phyloP scores from a whole-genome alignment of 2,888 invertebrate species.

The Meloe dianella region DNA sequence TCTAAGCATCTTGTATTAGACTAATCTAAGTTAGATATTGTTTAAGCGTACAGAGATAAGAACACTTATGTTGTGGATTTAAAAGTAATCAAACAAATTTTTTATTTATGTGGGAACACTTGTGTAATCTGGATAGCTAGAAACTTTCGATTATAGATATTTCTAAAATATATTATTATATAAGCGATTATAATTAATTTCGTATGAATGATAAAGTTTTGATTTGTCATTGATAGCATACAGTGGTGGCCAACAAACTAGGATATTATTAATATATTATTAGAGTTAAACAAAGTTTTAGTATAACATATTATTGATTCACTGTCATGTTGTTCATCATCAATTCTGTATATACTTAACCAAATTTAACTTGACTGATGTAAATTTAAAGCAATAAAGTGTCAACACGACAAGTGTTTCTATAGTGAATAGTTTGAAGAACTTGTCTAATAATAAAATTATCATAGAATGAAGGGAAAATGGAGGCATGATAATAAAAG shows the following conservation, averaged over 20 bases:
- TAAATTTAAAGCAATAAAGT: too few species aligned
- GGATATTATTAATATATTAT: too few species aligned
- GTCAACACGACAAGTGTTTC: neutral
- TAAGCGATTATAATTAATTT: too few species aligned
- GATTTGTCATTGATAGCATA: too few species aligned
- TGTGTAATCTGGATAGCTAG: neutral
- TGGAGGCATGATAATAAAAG: neutral
- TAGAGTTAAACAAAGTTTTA: too few species aligned
- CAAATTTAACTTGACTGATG: too few species aligned
- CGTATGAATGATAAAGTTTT: too few species aligned
- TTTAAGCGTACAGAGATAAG: neutral
- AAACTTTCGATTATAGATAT: neutral
- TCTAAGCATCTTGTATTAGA: neutral
- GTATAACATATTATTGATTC: too few species aligned
- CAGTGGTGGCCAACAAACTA: too few species aligned
- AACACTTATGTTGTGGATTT: neutral
- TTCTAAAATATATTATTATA: too few species aligned
- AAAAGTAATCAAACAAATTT: neutral
- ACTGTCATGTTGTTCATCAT: too few species aligned
- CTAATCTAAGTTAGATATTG: conserved; percentile 7
- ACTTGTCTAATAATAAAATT: neutral
- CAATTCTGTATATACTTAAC: too few species aligned
- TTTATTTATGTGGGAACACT: neutral
- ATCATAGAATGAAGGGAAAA: neutral
- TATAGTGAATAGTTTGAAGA: neutral